Percentiles rank a stretch among this genome's conserved stretches.
Evolutionary conservation across 1,140 invertebrate species (phyloP).

Genomic region (Leptinotarsa defecta): DNA sequence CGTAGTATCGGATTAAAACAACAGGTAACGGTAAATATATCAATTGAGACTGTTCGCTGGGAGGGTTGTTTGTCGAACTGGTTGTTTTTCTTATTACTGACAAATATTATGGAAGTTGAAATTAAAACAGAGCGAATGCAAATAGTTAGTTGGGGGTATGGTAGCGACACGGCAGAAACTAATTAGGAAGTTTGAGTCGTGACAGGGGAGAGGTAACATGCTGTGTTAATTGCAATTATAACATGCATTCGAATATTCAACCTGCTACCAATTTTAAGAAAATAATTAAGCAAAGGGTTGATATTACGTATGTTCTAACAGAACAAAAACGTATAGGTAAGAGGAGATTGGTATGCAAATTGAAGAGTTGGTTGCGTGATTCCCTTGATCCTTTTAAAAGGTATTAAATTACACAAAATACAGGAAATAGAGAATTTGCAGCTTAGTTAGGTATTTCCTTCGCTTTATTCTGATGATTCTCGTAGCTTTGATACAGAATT

Average conservation of each 20-base stretch:
- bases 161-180: neutral
- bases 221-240: slow-evolving; percentile 36
- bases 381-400: too few species aligned
- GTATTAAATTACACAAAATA: too few species aligned
- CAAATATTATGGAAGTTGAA: neutral
- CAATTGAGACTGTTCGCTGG: neutral
- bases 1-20: too few species aligned
- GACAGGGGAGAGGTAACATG: slow-evolving; percentile 28
- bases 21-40: too few species aligned
- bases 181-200: slow-evolving; percentile 11
- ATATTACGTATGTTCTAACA: neutral
- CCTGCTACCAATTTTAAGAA: neutral
- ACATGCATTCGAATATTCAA: slow-evolving; percentile 28
- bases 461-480: too few species aligned
- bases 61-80: neutral
- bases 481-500: too few species aligned
- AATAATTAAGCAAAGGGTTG: neutral
- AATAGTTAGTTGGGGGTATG: neutral
- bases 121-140: neutral
- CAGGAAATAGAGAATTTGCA: too few species aligned
- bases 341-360: neutral
- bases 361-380: too few species aligned
- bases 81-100: neutral
- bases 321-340: neutral
- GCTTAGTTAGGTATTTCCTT: too few species aligned